These are phyloP conservation scores for Muntiacus muntjak DNA, from an alignment of 2,113 vertebrate species.

Conservation along the genomic window DNA sequence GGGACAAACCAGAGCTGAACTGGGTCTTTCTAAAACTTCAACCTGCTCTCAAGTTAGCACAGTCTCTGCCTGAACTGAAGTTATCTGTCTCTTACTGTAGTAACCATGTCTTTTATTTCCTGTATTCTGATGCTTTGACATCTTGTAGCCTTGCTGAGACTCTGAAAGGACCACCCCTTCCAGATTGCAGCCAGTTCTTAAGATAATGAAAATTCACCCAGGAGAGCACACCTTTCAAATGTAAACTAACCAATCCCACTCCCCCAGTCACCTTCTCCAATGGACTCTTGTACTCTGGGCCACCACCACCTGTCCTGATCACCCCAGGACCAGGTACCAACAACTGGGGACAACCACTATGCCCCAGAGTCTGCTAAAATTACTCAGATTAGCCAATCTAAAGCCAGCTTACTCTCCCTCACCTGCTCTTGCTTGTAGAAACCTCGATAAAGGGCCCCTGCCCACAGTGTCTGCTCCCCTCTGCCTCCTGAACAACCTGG, in stretches of 20 bases:
- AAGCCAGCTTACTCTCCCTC: background rate
- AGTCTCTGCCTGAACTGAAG: background rate
- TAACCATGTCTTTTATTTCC: background rate
- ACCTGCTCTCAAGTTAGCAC: background rate
- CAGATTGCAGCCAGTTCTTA: background rate
- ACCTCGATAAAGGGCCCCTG: background rate
- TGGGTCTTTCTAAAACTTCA: background rate
- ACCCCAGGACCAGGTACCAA: background rate
- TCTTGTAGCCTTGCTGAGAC: background rate
- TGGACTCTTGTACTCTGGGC: background rate
- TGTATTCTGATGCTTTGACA: background rate
- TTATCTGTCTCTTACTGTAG: background rate
- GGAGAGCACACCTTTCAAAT: background rate
- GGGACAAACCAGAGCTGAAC: background rate
- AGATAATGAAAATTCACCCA: background rate
- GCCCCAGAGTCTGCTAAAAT: background rate
- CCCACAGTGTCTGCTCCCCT: background rate
- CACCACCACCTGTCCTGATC: background rate
- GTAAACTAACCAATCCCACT: background rate
- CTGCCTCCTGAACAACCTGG: background rate
- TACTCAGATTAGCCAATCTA: background rate
- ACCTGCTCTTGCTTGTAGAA: background rate
- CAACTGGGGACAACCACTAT: background rate
- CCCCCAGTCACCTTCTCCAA: background rate
- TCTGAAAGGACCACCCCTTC: background rate